Percentiles rank a stretch among this genome's conserved stretches.
Conservation (phyloP, 2,797 vertebrate species). For the Catamblyrhynchus diadema region DNA sequence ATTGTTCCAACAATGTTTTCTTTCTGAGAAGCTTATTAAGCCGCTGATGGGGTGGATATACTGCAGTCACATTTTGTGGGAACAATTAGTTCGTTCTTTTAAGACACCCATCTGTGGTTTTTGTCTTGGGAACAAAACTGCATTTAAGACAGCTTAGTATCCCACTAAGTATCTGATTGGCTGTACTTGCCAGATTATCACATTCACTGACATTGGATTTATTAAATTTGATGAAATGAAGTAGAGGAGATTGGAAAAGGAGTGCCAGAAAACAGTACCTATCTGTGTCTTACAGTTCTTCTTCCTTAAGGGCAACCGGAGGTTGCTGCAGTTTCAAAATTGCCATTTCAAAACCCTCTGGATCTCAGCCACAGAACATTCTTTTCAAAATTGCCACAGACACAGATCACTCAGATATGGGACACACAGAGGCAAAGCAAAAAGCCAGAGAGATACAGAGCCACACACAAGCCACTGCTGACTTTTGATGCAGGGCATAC, state of each 20-base stretch:
- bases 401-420: not conserved
- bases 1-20: not conserved
- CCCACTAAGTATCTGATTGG: not conserved
- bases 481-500: not conserved
- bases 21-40: not conserved
- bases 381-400: slow-evolving; percentile 40
- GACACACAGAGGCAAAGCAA: not conserved
- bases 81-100: not conserved
- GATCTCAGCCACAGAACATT: slow-evolving; percentile 43
- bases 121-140: not conserved
- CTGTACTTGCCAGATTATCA: not conserved
- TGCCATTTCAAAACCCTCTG: slow-evolving; percentile 41
- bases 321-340: slow-evolving; percentile 6
- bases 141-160: not conserved
- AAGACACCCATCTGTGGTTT: not conserved
- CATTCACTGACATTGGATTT: not conserved
- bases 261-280: slow-evolving; percentile 25
- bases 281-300: not conserved
- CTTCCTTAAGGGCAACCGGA: slow-evolving; percentile 39
- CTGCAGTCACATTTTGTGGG: not conserved
- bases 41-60: not conserved
- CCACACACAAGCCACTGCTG: not conserved
- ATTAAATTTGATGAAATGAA: slow-evolving; percentile 22
- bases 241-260: not conserved
- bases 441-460: not conserved